phyloP scores from a whole-genome alignment of 2,888 invertebrate species.

The Leucophenga maculata region DNA sequence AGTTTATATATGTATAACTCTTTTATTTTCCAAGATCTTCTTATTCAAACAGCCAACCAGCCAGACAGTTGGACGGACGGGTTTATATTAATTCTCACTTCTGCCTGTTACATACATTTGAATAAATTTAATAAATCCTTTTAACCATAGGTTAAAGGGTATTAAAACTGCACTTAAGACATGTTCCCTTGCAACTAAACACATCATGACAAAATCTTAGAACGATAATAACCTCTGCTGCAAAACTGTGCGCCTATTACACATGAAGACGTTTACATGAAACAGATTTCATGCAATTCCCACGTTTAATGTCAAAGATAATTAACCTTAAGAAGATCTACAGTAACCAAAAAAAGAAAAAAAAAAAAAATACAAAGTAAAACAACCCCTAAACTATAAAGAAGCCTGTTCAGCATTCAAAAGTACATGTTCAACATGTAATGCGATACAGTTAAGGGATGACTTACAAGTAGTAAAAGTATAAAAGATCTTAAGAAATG shows the following conservation, averaged over 20 bases:
- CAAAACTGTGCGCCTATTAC: slow-evolving; percentile 36
- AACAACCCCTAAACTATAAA: background rate
- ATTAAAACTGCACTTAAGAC: background rate
- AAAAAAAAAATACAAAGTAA: background rate
- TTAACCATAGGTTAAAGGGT: too few relatives aligned
- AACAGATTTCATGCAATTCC: slow-evolving; percentile 46
- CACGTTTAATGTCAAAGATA: slow-evolving; percentile 40
- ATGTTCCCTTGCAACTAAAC: background rate
- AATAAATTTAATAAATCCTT: too few relatives aligned
- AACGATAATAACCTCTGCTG: slow-evolving; percentile 27
- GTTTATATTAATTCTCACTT: too few relatives aligned
- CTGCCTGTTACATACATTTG: too few relatives aligned
- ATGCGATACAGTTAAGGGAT: slow-evolving; percentile 5
- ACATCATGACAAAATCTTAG: too few relatives aligned
- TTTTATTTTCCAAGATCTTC: too few relatives aligned
- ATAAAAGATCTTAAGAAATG: background rate
- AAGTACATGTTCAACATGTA: background rate
- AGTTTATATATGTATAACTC: too few relatives aligned
- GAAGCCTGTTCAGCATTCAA: background rate
- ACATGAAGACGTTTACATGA: slow-evolving; percentile 51
- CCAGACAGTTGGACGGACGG: too few relatives aligned
- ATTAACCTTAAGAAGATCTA: slow-evolving; percentile 27
- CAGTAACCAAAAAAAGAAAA: slow-evolving; percentile 5
- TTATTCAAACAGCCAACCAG: too few relatives aligned
- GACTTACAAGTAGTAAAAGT: slow-evolving; percentile 3